Base-by-base conservation (phyloP, 1,140 invertebrate genomes). In the Cardiocondyla obscurior region DNA sequence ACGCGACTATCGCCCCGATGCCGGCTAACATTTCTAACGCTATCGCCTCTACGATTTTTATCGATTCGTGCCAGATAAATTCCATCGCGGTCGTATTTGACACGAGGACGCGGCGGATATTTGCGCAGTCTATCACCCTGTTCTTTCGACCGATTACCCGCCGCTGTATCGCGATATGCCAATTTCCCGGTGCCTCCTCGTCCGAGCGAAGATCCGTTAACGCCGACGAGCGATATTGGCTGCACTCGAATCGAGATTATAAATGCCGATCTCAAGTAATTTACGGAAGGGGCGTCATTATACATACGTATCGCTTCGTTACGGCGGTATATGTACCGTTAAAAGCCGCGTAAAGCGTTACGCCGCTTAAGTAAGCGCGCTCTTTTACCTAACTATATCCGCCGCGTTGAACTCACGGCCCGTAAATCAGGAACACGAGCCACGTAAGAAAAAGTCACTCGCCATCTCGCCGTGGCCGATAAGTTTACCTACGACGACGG, bases 381-480 rank as follows among this genome's bases (percentile, higher is more conserved):
- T n/a, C 25, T 69, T 16, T 16, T 73, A 28, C 69, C 49, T 57
- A 25, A 49, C 33, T 25, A 57, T 84, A 82, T 72, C 72, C 55
- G 87, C 65, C 69, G 28, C 77, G 73, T 25, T 65, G 84, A 33
- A 60, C 70, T 65, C 76, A 60, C 81, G 81, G 64, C 83, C 42
- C 84, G 83, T 90, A 90, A 90, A 90, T 90, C 90, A 89, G 88
- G 86, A 88, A 88, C 79, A 88, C 88, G 90, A 89, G 85, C 85
- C 88, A 62, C 73, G 44, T 22, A 14, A 72, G 85, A 89, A 86
- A 89, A 89, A 86, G 64, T 84, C 77, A 86, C 85, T 74, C 85
- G 74, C 85, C 84, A 73, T 87, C 84, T 82, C 85, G 70, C 72
- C 70, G 82, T 84, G 62, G 67, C 85, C 86, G 86, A 87, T 87